Conservation (phyloP, 2,888 invertebrate genomes). For the Enoplolaimus lenunculus region DNA sequence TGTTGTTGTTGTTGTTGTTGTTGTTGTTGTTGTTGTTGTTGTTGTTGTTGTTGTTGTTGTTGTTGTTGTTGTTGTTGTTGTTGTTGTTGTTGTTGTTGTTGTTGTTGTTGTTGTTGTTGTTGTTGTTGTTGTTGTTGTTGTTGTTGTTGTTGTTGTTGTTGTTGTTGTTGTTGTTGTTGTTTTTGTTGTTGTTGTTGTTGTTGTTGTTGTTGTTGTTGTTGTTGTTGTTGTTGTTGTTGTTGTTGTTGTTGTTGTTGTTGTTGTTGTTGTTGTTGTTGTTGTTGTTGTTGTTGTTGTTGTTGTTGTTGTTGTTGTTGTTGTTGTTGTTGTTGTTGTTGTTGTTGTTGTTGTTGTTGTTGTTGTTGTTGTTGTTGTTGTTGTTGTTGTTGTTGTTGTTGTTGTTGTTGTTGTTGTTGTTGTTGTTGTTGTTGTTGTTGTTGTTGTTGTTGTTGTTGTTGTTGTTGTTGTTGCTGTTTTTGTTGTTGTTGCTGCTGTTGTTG, state of each 20-base stretch:
- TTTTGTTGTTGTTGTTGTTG: too few species aligned
- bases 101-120: constrained; percentile 20
- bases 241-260: constrained; percentile 20
- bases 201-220: constrained; percentile 20
- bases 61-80: constrained; percentile 18
- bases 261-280: constrained; percentile 20
- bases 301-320: constrained; percentile 20
- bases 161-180: too few species aligned
- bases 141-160: constrained; percentile 19
- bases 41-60: constrained; percentile 18
- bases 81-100: constrained; percentile 20
- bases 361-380: constrained; percentile 20
- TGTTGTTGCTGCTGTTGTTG: too few species aligned
- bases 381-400: constrained; percentile 18
- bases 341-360: constrained; percentile 20
- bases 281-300: constrained; percentile 20
- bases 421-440: constrained; percentile 20
- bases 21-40: constrained; percentile 20
- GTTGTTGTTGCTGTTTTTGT: too few species aligned
- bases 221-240: constrained; percentile 20
- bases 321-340: constrained; percentile 20
- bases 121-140: constrained; percentile 20
- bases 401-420: constrained; percentile 19
- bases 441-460: constrained; percentile 17
- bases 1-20: constrained; percentile 20